phyloP scores from a whole-genome alignment of 2,113 vertebrate species.

The Dipodomys spectabilis region DNA sequence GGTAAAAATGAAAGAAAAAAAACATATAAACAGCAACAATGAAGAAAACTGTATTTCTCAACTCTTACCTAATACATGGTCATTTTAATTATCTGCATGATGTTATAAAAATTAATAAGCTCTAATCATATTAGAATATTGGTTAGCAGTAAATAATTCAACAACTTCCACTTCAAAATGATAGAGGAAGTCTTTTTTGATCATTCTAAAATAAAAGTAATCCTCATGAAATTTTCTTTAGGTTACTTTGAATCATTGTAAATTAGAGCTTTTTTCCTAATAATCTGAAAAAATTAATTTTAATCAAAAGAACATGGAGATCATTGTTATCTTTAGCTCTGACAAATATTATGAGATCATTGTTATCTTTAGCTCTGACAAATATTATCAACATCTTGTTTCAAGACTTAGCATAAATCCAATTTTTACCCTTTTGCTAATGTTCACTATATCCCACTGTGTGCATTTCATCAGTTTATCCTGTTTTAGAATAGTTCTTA shows the following conservation, averaged over 20 bases:
- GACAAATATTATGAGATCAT: background rate
- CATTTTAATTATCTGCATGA: slow-evolving; percentile 10
- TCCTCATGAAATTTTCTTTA: slow-evolving; percentile 20
- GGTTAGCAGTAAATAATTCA: slow-evolving; percentile 29
- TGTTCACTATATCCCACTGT: background rate
- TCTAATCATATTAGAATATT: slow-evolving; percentile 16
- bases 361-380: slow-evolving; percentile 37
- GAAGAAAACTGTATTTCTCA: background rate
- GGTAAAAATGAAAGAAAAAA: slow-evolving; percentile 60
- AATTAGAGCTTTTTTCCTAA: background rate
- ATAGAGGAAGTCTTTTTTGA: slow-evolving; percentile 1
- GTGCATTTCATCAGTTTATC: background rate
- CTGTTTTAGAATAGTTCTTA: slow-evolving; percentile 32
- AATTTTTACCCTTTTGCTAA: slow-evolving; percentile 47
- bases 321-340: slow-evolving; percentile 44
- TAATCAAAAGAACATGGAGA: background rate
- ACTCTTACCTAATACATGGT: background rate
- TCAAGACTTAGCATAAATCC: slow-evolving; percentile 44
- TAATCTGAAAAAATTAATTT: slow-evolving; percentile 53
- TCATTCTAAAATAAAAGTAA: slow-evolving; percentile 45
- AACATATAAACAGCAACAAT: background rate
- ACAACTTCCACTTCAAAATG: slow-evolving; percentile 34
- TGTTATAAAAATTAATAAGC: slow-evolving; percentile 5
- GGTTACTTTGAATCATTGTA: slow-evolving; percentile 38
- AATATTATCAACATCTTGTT: slow-evolving; percentile 27